Percentiles rank a stretch among this genome's conserved stretches.
Conservation (phyloP, 1,140 invertebrate genomes). For the Idris sp. region DNA sequence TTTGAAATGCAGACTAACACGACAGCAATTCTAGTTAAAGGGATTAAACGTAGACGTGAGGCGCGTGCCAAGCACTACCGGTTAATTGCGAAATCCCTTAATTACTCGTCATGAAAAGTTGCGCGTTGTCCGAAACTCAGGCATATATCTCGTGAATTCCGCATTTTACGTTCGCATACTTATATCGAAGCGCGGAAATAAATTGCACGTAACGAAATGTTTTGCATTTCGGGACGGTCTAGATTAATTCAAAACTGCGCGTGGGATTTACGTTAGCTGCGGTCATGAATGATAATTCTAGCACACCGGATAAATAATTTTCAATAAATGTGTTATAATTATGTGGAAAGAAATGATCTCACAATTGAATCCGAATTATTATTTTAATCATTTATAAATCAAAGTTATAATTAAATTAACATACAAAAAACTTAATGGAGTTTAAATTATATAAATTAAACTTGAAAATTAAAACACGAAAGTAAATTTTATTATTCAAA, state of each 20-base stretch:
- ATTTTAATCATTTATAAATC: too few relatives aligned
- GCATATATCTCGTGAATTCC: slow-evolving; percentile 44
- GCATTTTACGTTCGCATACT: slow-evolving; percentile 38
- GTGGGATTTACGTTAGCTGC: slow-evolving; percentile 9
- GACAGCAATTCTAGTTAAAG: slow-evolving; percentile 65
- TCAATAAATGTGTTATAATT: too few relatives aligned
- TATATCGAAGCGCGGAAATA: slow-evolving; percentile 49
- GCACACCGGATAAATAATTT: slow-evolving; percentile 25
- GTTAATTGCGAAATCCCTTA: slow-evolving; percentile 71
- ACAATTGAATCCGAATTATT: too few relatives aligned
- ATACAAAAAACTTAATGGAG: too few relatives aligned
- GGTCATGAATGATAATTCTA: slow-evolving; percentile 36
- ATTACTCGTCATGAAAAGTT: slow-evolving; percentile 71
- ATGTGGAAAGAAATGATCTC: too few relatives aligned
- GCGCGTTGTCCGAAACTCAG: slow-evolving; percentile 39
- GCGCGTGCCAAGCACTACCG: slow-evolving; percentile 63
- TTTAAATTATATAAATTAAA: too few relatives aligned
- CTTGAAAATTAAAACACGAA: too few relatives aligned
- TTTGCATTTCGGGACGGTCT: slow-evolving; percentile 32
- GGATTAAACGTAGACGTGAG: slow-evolving; percentile 68
- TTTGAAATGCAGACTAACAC: slow-evolving; percentile 72
- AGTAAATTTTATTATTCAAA: slow-evolving; percentile 5
- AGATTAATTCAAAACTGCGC: slow-evolving; percentile 35
- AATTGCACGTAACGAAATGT: slow-evolving; percentile 43
- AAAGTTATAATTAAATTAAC: too few relatives aligned